Evolutionary conservation across 2,113 vertebrate genomes (phyloP).

Genomic region (Ciconia maguari): DNA sequence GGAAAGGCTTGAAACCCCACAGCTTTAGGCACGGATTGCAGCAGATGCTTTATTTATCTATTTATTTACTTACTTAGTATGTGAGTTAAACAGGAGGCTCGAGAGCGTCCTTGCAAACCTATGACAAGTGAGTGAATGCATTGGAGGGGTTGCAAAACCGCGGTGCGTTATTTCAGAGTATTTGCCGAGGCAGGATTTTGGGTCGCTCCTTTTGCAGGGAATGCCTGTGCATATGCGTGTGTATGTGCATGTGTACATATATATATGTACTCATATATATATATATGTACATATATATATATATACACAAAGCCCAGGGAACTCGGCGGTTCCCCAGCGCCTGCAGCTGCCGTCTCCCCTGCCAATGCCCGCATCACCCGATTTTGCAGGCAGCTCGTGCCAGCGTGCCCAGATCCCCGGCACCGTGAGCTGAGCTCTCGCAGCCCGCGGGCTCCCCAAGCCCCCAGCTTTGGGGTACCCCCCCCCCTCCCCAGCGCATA

Average conservation of each 20-base stretch:
- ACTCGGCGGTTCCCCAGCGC: no score
- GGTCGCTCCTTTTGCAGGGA: neutral
- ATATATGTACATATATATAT: accelerated
- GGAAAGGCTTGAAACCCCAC: neutral
- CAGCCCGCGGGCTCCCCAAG: accelerated
- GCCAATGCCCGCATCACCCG: accelerated
- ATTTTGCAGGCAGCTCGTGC: neutral
- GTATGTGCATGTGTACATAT: accelerated
- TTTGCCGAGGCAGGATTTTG: neutral
- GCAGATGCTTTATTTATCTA: neutral
- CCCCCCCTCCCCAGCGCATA: neutral
- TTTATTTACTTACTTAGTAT: neutral
- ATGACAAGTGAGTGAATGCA: accelerated
- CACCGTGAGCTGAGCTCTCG: neutral
- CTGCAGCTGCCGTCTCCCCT: neutral
- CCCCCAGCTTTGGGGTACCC: neutral
- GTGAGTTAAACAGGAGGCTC: neutral
- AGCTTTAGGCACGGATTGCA: neutral
- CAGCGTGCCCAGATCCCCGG: neutral
- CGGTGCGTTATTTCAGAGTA: accelerated
- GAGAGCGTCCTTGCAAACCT: neutral
- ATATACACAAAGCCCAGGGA: neutral
- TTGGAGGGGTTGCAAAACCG: neutral
- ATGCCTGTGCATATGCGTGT: accelerated
- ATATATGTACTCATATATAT: accelerated